These are phyloP conservation scores for Miniopterus natalensis DNA, from an alignment of 2,113 vertebrate genomes.

Conservation along the genomic window DNA sequence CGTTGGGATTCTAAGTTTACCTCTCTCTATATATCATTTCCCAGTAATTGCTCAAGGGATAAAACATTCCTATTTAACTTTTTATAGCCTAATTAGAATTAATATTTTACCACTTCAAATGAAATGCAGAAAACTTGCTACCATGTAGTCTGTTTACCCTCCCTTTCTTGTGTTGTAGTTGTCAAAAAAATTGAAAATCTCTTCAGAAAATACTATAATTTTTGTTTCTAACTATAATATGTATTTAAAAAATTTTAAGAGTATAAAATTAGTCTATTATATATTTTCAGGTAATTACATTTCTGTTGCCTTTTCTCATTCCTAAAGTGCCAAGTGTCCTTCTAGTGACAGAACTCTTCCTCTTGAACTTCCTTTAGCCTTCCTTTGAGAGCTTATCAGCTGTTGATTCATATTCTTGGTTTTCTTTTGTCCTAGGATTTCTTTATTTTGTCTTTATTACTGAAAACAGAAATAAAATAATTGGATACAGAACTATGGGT, in stretches of 20 bases:
- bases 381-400: neutral
- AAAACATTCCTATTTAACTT: slow-evolving; percentile 26
- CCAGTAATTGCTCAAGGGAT: neutral
- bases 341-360: neutral
- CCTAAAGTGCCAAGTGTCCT: neutral
- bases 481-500: neutral
- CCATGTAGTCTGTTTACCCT: neutral
- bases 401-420: neutral
- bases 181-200: neutral
- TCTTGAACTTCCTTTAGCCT: neutral
- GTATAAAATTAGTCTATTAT: neutral
- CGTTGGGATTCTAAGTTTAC: neutral
- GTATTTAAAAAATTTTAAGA: slow-evolving; percentile 7
- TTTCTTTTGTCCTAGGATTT: slow-evolving; percentile 53
- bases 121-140: neutral
- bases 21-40: neutral
- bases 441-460: slow-evolving; percentile 49
- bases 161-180: neutral
- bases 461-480: slow-evolving; percentile 3
- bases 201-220: slow-evolving; percentile 6
- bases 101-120: slow-evolving; percentile 34
- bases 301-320: neutral
- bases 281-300: neutral
- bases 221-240: neutral
- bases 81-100: neutral